These are phyloP conservation scores for Scolopax rusticola DNA, from an alignment of 2,797 vertebrate species.

Conservation along the genomic window DNA sequence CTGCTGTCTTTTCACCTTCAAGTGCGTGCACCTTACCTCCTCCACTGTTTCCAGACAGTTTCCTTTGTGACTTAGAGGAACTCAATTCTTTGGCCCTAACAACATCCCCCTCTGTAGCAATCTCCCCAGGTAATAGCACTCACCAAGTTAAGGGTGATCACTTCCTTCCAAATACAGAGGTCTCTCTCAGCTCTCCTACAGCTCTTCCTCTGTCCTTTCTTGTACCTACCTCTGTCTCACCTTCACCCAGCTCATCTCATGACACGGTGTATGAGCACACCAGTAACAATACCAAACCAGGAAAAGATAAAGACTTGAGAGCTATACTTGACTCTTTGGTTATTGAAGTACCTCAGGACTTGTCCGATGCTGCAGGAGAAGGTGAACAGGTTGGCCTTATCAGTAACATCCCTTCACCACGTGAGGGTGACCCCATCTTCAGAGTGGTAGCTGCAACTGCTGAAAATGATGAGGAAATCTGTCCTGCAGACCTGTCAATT, in stretches of 20 bases:
- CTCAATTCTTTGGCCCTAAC: slow-evolving; percentile 66
- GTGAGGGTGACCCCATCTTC: slow-evolving; percentile 44
- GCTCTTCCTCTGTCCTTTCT: slow-evolving; percentile 59
- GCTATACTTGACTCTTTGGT: not conserved
- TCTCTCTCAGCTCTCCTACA: slow-evolving; percentile 52
- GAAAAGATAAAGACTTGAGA: slow-evolving; percentile 38
- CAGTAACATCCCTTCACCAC: slow-evolving; percentile 20
- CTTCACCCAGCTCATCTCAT: slow-evolving; percentile 46
- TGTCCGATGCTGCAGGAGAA: not conserved
- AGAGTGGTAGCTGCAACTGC: slow-evolving; percentile 39
- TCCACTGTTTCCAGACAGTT: slow-evolving; percentile 79
- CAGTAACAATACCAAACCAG: slow-evolving; percentile 29
- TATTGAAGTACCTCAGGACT: not conserved
- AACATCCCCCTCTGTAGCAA: slow-evolving; percentile 37
- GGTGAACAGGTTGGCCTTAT: slow-evolving; percentile 29
- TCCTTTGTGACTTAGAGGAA: slow-evolving; percentile 78
- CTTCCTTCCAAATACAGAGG: slow-evolving; percentile 68
- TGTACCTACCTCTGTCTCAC: slow-evolving; percentile 40
- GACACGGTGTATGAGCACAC: not conserved
- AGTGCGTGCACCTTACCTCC: slow-evolving; percentile 74
- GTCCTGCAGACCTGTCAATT: slow-evolving; percentile 75
- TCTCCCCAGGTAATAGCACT: slow-evolving; percentile 14
- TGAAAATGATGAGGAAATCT: slow-evolving; percentile 79
- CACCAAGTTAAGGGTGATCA: slow-evolving; percentile 70
- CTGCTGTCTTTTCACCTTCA: slow-evolving; percentile 72